These are phyloP conservation scores for Autographa gamma DNA, from an alignment of 2,888 invertebrate genomes.

Conservation along the genomic window DNA sequence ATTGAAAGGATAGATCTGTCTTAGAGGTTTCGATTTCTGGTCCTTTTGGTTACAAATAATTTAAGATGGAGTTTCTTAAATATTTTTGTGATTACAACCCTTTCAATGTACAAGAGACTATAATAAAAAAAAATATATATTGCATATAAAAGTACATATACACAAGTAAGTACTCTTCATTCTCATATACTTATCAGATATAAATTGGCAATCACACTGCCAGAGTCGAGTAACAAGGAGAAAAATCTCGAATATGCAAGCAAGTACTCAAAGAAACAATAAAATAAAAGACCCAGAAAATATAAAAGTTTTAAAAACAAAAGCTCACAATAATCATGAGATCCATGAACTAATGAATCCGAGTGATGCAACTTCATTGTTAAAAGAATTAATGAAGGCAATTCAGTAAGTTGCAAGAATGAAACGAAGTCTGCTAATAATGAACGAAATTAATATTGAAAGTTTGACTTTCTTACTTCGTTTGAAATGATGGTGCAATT, in stretches of 20 bases:
- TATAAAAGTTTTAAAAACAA: slow-evolving; percentile 1
- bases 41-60: background rate
- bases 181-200: too few relatives aligned
- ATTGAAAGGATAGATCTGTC: background rate
- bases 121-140: too few relatives aligned
- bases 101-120: too few relatives aligned
- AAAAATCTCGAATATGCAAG: background rate
- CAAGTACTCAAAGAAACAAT: background rate
- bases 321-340: background rate
- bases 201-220: too few relatives aligned
- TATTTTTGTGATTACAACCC: too few relatives aligned
- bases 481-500: slow-evolving; percentile 5
- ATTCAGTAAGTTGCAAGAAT: slow-evolving; percentile 19
- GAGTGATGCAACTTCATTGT: slow-evolving; percentile 12
- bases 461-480: slow-evolving; percentile 8
- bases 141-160: too few relatives aligned
- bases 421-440: slow-evolving; percentile 19
- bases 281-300: background rate
- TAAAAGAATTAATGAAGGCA: slow-evolving; percentile 12
- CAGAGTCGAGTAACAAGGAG: too few relatives aligned
- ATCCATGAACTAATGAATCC: background rate
- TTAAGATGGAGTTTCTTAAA: too few relatives aligned
- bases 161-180: too few relatives aligned
- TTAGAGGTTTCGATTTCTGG: background rate
- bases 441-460: slow-evolving; percentile 19